phyloP scores from a whole-genome alignment of 2,888 invertebrate genomes.

The Athripsodes cinereus region DNA sequence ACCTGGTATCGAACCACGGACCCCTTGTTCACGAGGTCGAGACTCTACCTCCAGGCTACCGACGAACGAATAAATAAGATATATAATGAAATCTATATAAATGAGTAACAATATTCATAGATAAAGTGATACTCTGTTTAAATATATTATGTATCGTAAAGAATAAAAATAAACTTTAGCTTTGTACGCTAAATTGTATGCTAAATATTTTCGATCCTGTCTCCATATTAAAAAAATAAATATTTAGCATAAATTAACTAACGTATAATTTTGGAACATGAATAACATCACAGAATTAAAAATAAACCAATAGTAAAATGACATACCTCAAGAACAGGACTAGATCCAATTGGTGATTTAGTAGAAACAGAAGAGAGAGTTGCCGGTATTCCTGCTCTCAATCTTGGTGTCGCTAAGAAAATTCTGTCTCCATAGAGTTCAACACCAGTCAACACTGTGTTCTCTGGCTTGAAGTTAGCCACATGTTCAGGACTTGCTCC shows the following conservation, averaged over 20 bases:
- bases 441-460: conserved; percentile 70
- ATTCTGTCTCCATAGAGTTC: conserved; percentile 66
- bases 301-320: neutral
- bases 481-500: conserved; percentile 33
- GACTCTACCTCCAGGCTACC: no score
- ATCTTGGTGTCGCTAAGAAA: conserved; percentile 69
- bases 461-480: conserved; percentile 58
- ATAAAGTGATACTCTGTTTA: no score
- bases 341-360: conserved; percentile 57
- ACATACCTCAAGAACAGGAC: conserved; percentile 60
- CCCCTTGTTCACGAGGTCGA: no score
- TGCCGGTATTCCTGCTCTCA: conserved; percentile 70
- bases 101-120: no score
- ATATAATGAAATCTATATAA: no score
- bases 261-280: neutral
- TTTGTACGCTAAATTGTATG: no score
- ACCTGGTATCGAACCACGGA: no score
- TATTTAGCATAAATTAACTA: neutral
- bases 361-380: conserved; percentile 66
- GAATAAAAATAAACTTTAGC: no score
- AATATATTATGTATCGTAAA: no score
- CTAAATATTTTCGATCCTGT: no score
- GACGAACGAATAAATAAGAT: no score
- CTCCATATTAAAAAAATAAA: no score
- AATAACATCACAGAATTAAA: neutral